phyloP scores from a whole-genome alignment of 2,113 vertebrate genomes.

The Herpetotheres cachinnans region DNA sequence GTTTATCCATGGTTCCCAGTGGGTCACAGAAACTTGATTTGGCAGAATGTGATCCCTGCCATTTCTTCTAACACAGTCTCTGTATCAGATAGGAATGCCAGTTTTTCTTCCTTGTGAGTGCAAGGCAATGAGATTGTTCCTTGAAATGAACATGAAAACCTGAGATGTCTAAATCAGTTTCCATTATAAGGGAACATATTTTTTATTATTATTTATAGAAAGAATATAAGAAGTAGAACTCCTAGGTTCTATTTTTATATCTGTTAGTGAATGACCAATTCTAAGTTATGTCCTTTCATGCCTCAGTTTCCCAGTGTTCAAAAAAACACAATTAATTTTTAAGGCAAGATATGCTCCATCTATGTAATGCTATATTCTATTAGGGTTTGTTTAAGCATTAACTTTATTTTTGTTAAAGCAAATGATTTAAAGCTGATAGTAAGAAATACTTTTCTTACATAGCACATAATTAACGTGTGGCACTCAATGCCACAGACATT shows the following conservation, averaged over 20 bases:
- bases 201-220: neutral
- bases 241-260: neutral
- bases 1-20: conserved; percentile 19
- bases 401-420: neutral
- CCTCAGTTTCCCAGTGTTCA: conserved; percentile 12
- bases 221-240: neutral
- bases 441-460: conserved; percentile 24
- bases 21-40: conserved; percentile 40
- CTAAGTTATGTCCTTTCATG: neutral
- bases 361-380: neutral
- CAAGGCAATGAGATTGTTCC: neutral
- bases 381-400: conserved; percentile 1
- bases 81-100: neutral
- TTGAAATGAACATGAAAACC: neutral
- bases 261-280: neutral
- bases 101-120: neutral
- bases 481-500: conserved; percentile 26
- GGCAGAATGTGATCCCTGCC: conserved; percentile 25
- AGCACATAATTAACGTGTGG: conserved; percentile 47
- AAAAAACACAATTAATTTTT: neutral
- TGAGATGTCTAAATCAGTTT: neutral
- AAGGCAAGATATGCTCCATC: neutral
- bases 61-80: neutral
- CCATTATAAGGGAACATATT: neutral
- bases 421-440: conserved; percentile 41